phyloP scores from a whole-genome alignment of 2,113 vertebrate genomes.

The Pontoporia blainvillei region DNA sequence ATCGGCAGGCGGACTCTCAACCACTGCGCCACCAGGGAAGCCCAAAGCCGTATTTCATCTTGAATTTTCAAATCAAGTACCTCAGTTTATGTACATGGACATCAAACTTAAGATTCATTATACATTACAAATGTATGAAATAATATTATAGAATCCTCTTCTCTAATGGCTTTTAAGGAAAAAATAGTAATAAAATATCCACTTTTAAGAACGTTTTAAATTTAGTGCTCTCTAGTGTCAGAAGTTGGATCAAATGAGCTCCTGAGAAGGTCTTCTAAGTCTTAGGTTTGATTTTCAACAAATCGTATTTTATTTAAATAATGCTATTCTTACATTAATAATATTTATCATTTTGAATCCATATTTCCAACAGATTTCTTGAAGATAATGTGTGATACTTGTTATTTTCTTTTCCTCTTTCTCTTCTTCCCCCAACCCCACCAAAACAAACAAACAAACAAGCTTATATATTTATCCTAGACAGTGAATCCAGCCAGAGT shows the following conservation, averaged over 20 bases:
- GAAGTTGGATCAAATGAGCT: background rate
- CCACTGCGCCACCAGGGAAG: too few relatives aligned
- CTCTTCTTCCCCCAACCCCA: background rate
- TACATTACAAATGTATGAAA: background rate
- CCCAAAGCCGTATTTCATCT: background rate
- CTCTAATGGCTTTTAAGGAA: background rate
- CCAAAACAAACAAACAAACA: background rate
- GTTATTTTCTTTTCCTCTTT: background rate
- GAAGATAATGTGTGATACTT: background rate
- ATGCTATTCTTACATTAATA: background rate
- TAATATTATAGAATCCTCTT: background rate
- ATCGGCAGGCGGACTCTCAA: too few relatives aligned
- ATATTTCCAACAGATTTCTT: slow-evolving; percentile 36
- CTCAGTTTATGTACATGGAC: background rate
- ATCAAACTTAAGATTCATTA: background rate
- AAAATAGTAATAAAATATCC: background rate
- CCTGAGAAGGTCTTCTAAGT: background rate
- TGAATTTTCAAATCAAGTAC: background rate
- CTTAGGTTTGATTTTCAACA: background rate
- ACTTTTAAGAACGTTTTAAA: background rate
- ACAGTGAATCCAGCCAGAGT: background rate
- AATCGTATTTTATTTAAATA: background rate
- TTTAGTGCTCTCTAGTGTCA: background rate
- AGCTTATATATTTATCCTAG: background rate
- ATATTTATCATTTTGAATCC: slow-evolving; percentile 40